Evolutionary conservation across 2,797 vertebrate species (phyloP), one percentile per base, ranked within the genome.

Genomic region (Adelosebastes latens): DNA sequence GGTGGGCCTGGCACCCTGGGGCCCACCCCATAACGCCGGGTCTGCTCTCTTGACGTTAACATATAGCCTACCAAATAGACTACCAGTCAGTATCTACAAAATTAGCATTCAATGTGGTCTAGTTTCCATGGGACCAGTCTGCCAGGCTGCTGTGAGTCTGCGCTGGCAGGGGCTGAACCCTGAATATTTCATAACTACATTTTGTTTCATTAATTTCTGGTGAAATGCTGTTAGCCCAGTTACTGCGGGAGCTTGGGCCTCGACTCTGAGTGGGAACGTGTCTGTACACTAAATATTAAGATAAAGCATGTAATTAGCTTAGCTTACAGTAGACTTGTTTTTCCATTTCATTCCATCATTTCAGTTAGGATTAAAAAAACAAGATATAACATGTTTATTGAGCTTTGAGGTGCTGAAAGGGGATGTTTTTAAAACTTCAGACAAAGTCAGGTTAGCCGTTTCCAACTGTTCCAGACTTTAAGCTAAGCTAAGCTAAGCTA

Each of bases 131-230:
- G 1, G 6, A 62, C 13, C 63, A 31, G 20, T 68, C 63, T 70
- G 58, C 31, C 77, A 59, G 56, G 53, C 61, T 49, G 79, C 39
- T 46, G 84, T 83, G 68, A 72, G 77, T 76, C 77, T 61, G 49
- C 4, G 59, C 46, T 64, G 63, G 56, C 60, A 72, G 71, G 60
- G 46, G 72, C 72, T 61, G 67, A 73, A 77, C 32, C 84, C 84
- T 86, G 77, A 87, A 92, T 92, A 88, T 91, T 92, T 89, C 89
- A 90, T 87, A 87, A 82, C 87, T 88, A 82, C 79, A 91, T 87
- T 82, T 90, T 60, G 77, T 90, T 89, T 75, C 76, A 89, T 88
- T 80, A 85, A 86, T 91, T 91, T 86, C 71, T 81, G 58, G 58
- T 25, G n/a, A 84, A 82, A 72, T 70, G 65, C 69, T 88, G 80